Evolutionary conservation across 2,797 vertebrate genomes (phyloP).

Genomic region (Manis javanica): DNA sequence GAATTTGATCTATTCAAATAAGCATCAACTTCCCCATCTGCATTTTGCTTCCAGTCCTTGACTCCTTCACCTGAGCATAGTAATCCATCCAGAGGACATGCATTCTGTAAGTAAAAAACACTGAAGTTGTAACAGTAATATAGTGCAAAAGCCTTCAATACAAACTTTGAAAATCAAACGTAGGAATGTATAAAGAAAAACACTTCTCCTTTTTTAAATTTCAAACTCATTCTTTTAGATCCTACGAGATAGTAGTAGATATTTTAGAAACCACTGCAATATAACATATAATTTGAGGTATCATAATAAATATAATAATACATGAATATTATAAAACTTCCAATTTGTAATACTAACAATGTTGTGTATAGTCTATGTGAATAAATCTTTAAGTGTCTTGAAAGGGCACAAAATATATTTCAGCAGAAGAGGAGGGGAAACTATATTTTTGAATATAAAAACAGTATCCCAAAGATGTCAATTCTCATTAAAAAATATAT

Average conservation of each 20-base stretch:
- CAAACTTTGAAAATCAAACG: not conserved
- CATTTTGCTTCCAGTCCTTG: too few relatives aligned
- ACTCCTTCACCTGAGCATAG: not conserved
- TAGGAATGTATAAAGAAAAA: not conserved
- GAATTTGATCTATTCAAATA: not conserved
- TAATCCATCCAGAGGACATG: fast-evolving
- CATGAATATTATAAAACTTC: not conserved
- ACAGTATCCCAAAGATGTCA: not conserved
- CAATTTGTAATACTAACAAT: not conserved
- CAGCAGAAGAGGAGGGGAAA: not conserved
- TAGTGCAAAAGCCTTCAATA: not conserved
- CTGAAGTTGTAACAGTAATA: not conserved
- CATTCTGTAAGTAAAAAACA: not conserved
- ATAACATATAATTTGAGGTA: not conserved
- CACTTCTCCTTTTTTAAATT: not conserved
- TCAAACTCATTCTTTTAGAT: not conserved
- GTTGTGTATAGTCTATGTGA: not conserved
- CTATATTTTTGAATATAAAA: not conserved
- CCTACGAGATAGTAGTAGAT: not conserved
- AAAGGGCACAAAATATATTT: not conserved
- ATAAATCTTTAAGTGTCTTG: not conserved
- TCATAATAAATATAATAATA: not conserved
- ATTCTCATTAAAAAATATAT: not conserved
- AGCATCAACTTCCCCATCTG: not conserved
- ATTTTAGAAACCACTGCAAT: not conserved